A percentile compares a stretch with the other conserved stretches of the same genome.
These are phyloP conservation scores for Hypercompe scribonia DNA, from an alignment of 2,888 invertebrate genomes.

Conservation along the genomic window DNA sequence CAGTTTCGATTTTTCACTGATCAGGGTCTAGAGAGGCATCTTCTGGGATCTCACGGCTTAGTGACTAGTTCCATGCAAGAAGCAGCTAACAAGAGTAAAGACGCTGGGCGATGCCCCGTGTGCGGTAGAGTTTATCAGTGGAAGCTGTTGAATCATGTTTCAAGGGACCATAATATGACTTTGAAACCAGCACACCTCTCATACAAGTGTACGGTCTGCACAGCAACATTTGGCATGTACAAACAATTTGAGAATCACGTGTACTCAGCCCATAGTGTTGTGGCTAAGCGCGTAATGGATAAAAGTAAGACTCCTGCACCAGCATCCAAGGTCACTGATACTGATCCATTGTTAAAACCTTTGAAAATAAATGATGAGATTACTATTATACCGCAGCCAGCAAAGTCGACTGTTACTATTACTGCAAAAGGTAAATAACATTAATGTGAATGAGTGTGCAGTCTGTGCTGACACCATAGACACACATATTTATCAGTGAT, in stretches of 20 bases:
- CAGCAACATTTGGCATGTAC: conserved; percentile 98
- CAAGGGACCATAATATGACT: conserved; percentile 96
- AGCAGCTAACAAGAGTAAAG: conserved; percentile 97
- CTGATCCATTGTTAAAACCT: conserved; percentile 91
- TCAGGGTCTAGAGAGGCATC: conserved; percentile 97
- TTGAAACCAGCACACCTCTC: conserved; percentile 97
- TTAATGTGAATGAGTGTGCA: conserved; percentile 59
- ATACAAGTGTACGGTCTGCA: conserved; percentile 98
- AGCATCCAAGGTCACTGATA: conserved; percentile 65
- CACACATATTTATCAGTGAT: conserved; percentile 62
- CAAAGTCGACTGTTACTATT: conserved; percentile 82
- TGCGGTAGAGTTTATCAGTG: conserved; percentile 94
- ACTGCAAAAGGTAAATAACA: conserved; percentile 83
- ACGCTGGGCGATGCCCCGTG: conserved; percentile 97
- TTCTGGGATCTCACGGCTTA: conserved; percentile 97
- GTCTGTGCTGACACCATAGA: conserved; percentile 54
- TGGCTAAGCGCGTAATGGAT: conserved; percentile 95
- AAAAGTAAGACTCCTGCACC: conserved; percentile 86
- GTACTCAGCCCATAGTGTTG: conserved; percentile 97
- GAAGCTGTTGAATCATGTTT: conserved; percentile 97
- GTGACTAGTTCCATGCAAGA: conserved; percentile 98
- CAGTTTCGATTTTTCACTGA: conserved; percentile 98
- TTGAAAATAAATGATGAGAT: conserved; percentile 96
- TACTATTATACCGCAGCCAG: conserved; percentile 96
- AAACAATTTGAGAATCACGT: conserved; percentile 98